Evolutionary conservation across 2,113 vertebrate genomes (phyloP).

Genomic region (Pleuronectes platessa): DNA sequence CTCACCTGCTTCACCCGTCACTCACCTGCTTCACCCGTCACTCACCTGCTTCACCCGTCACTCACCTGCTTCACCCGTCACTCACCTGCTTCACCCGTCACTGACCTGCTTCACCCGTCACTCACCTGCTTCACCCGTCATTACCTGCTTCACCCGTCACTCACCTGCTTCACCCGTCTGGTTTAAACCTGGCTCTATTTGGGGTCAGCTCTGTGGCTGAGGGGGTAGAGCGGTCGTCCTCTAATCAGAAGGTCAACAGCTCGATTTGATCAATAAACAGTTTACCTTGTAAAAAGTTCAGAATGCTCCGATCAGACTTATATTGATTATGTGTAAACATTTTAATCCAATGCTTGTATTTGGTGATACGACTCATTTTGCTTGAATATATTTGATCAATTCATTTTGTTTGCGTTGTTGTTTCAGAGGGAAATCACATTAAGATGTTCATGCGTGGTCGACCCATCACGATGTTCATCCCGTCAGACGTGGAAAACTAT

Average conservation of each 20-base stretch:
- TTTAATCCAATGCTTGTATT: neutral
- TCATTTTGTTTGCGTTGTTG: neutral
- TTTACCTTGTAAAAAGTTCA: no score
- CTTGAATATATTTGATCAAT: neutral
- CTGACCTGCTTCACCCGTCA: no score
- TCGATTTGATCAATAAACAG: neutral
- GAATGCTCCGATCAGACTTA: neutral
- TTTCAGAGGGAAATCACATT: conserved; percentile 94
- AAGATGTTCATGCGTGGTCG: conserved; percentile 99
- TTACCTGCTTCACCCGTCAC: no score
- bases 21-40: no score
- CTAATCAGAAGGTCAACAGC: no score
- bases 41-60: neutral
- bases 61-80: neutral
- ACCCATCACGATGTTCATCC: conserved; percentile 99
- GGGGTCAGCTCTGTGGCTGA: no score
- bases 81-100: no score
- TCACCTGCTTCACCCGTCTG: no score
- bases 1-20: no score
- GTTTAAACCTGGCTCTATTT: no score
- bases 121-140: neutral
- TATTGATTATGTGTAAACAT: neutral
- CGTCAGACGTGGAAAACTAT: conserved; percentile 93
- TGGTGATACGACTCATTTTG: neutral
- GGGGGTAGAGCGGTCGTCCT: no score